These are phyloP conservation scores for Lithobius niger DNA, from an alignment of 1,140 invertebrate species.

Conservation along the genomic window DNA sequence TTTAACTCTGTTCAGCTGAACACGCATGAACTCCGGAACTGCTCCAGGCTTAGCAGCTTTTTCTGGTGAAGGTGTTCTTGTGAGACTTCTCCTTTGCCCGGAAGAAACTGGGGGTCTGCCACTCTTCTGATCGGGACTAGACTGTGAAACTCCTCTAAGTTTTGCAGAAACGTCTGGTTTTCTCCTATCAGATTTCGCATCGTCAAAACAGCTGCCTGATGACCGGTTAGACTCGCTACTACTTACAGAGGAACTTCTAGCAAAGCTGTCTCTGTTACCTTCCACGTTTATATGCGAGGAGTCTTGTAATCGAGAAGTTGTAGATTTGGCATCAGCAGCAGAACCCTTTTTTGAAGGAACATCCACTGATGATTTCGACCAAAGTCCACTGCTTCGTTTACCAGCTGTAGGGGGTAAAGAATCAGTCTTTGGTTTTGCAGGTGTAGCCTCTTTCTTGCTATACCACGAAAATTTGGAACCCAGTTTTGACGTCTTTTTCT, in stretches of 20 bases:
- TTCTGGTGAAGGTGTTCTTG: conserved; percentile 1
- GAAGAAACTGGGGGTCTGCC: no score
- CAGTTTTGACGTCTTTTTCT: not conserved
- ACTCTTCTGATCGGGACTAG: no score
- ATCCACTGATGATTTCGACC: not conserved
- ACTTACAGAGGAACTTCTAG: no score
- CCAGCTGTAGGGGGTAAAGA: not conserved
- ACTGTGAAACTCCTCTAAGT: no score
- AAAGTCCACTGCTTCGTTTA: not conserved
- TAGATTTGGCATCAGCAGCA: no score
- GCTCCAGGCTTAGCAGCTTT: conserved; percentile 13
- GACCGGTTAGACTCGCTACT: no score
- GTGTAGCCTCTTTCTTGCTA: not conserved
- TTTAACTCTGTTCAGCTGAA: conserved; percentile 52
- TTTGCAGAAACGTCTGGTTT: no score
- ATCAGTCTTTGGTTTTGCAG: not conserved
- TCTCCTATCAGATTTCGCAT: no score
- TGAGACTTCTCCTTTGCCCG: no score
- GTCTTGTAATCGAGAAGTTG: not conserved
- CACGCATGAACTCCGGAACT: conserved; percentile 53
- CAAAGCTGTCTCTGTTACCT: not conserved
- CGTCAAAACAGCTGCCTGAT: no score
- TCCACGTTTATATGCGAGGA: not conserved
- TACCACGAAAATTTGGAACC: not conserved
- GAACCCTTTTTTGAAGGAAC: not conserved